phyloP scores from a whole-genome alignment of 2,888 invertebrate species.

The Epicampocera succincta region DNA sequence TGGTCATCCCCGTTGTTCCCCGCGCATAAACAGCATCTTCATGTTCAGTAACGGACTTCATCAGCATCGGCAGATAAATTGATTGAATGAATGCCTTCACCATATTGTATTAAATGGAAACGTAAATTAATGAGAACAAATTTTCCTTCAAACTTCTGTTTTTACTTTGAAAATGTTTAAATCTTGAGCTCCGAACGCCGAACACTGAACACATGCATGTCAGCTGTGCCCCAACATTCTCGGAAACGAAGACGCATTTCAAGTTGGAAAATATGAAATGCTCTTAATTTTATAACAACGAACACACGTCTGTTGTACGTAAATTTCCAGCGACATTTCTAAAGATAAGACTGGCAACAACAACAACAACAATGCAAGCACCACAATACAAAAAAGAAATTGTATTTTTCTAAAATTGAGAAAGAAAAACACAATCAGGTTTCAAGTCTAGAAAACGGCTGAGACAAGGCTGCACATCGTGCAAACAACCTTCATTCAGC shows the following conservation, averaged over 20 bases:
- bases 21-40: too few species aligned
- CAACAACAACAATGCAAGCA: conserved; percentile 24
- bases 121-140: too few species aligned
- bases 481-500: too few species aligned
- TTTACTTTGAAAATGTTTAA: not conserved
- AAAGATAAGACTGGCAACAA: conserved; percentile 56
- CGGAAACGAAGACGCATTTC: conserved; percentile 31
- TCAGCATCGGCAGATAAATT: too few species aligned
- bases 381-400: conserved; percentile 30
- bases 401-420: conserved; percentile 26
- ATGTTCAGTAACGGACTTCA: too few species aligned
- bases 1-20: too few species aligned
- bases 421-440: conserved; percentile 42
- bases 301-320: conserved; percentile 61
- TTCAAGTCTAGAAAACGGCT: conserved; percentile 46
- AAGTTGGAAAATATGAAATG: conserved; percentile 45
- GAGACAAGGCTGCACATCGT: conserved; percentile 8
- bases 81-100: too few species aligned
- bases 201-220: conserved; percentile 20
- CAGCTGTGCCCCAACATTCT: not conserved
- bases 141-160: conserved; percentile 35
- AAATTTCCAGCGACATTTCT: conserved; percentile 62
- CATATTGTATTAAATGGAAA: too few species aligned
- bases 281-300: conserved; percentile 58
- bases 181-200: conserved; percentile 15